Evolutionary conservation across 2,888 invertebrate genomes (phyloP).

Genomic region (Epirrita christyi): DNA sequence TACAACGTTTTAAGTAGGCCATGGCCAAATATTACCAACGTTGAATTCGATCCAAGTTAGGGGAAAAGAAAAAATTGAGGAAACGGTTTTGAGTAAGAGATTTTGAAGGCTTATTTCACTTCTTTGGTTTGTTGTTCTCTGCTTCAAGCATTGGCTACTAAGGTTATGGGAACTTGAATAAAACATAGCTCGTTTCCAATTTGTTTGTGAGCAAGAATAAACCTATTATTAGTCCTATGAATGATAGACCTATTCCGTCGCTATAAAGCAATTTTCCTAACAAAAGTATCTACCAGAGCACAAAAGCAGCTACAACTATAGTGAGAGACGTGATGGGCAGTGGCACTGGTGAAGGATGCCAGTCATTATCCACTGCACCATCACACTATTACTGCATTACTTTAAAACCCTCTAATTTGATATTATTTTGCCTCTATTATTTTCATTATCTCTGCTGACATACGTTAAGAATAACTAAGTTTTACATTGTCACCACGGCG

Average conservation of each 20-base stretch:
- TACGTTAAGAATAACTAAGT: conserved; percentile 69
- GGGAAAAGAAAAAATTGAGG: not conserved
- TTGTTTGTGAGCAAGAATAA: conserved; percentile 6
- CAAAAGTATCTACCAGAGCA: conserved; percentile 38
- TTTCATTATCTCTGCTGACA: conserved; percentile 79
- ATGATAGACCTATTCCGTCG: conserved; percentile 12
- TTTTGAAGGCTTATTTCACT: too few relatives aligned
- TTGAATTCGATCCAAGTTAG: conserved; percentile 1
- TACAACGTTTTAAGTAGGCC: conserved; percentile 49
- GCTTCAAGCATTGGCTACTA: too few relatives aligned
- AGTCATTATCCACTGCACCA: conserved; percentile 60
- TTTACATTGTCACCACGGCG: conserved; percentile 73
- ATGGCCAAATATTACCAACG: conserved; percentile 56
- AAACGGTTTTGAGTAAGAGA: too few relatives aligned
- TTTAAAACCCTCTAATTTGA: conserved; percentile 77
- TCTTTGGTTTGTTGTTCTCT: too few relatives aligned
- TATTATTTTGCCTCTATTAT: conserved; percentile 81
- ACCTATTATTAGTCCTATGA: conserved; percentile 8
- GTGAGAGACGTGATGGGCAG: conserved; percentile 35
- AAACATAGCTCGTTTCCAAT: not conserved
- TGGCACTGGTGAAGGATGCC: conserved; percentile 63
- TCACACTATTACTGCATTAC: conserved; percentile 74
- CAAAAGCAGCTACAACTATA: conserved; percentile 40
- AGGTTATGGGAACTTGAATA: too few relatives aligned
- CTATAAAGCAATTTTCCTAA: conserved; percentile 44